Evolutionary conservation across 2,113 vertebrate genomes (phyloP), one percentile per base, ranked within the genome.

Genomic region (Lontra canadensis): DNA sequence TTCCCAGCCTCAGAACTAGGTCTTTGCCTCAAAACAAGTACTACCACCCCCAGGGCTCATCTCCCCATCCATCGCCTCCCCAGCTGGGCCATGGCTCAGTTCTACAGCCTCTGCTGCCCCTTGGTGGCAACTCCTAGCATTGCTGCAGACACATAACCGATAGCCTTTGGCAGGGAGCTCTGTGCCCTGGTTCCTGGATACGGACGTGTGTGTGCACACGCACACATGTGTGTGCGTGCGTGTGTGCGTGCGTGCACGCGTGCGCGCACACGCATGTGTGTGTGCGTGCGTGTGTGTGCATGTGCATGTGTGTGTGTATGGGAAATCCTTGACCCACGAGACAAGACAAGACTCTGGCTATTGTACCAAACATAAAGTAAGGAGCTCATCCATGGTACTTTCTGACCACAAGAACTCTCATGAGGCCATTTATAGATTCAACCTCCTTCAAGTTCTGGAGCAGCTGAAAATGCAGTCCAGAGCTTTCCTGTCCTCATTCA

Each of bases 31-130:
- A 3, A 34, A 21, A 23, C 14, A 7, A 7, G 0, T 7, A 26
- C 25, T 34, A 49, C 31, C 36, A 6, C 7, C 71, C n/a, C 4
- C 47, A 17, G 23, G 36, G 49, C 59, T n/a, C 79, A 1, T 12
- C 6, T 0, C 5, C 47, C 31, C 21, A 9, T 6, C n/a, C 85
- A 26, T 20, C 34, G 31, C 34, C 79, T 44, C 47, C 55, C 23
- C 42, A 5, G 29, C 47, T 3, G 21, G 3, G 8, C 29, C 34
- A 6, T 1, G 1, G 10, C n/a, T 10, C 0, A 25, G 74, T 44
- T 67, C 59, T 55, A 13, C 71, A 25, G 92, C 82, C 82, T 97
- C 93, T 97, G 87, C 97, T 94, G 52, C 79, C 94, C 73, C 90
- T 76, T 73, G 11, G 82, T 81, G 97, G 90, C 39, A 6, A 39